Conservation (phyloP, 2,797 vertebrate genomes). For the Eidolon dupreanum region DNA sequence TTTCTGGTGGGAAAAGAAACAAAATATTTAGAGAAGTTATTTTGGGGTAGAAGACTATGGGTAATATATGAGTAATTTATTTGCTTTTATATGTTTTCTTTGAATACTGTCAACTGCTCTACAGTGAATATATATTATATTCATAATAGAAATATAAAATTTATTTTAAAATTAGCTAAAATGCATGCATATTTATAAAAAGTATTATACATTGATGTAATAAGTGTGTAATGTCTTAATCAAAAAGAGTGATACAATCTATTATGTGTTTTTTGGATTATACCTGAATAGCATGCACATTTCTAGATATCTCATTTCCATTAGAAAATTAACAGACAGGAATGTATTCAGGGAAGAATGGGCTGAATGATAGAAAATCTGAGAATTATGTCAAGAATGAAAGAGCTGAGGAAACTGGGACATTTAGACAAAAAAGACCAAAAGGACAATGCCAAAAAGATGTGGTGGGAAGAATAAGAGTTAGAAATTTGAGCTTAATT, state of each 20-base stretch:
- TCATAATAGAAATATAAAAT: constrained; percentile 56
- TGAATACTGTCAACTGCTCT: background rate
- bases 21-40: constrained; percentile 29
- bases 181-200: constrained; percentile 61
- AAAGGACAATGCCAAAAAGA: background rate
- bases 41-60: background rate
- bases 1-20: background rate
- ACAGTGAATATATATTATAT: background rate
- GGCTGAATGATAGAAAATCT: background rate
- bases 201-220: constrained; percentile 45
- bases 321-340: constrained; percentile 37
- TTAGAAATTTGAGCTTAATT: background rate
- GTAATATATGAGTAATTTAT: background rate
- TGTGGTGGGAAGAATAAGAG: background rate
- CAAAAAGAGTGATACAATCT: constrained; percentile 43
- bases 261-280: constrained; percentile 38
- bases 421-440: background rate
- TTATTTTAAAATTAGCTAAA: constrained; percentile 62
- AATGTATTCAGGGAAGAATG: background rate
- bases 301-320: constrained; percentile 20
- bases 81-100: background rate
- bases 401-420: background rate
- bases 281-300: constrained; percentile 5
- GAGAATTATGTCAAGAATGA: background rate
- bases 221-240: constrained; percentile 61